Conservation (phyloP, 64 coral and sea anemone species). For the Pocillopora verrucosa region DNA sequence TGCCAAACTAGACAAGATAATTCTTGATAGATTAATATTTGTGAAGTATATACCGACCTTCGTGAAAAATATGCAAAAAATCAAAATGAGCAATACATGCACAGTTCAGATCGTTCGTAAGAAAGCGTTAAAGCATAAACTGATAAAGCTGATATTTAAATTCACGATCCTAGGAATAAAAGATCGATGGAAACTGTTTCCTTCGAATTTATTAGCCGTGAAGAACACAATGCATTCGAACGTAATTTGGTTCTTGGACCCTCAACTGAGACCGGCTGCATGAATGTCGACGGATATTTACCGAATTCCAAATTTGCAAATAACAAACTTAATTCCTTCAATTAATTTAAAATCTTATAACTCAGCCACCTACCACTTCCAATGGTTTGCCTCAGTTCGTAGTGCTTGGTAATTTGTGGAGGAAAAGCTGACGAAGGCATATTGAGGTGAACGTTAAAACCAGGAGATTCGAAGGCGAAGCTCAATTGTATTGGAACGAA, state of each 20-base stretch:
- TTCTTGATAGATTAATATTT: too few species aligned
- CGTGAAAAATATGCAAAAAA: too few species aligned
- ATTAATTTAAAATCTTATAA: background rate
- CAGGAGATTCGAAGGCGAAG: background rate
- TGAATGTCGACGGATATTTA: background rate
- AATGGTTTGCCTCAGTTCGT: constrained; percentile 86
- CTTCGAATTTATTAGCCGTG: too few species aligned
- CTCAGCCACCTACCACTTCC: constrained; percentile 83
- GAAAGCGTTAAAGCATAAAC: too few species aligned
- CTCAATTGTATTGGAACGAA: background rate
- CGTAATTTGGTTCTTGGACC: background rate
- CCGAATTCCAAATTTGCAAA: background rate
- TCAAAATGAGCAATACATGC: too few species aligned
- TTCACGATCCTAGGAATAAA: too few species aligned
- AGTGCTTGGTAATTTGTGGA: constrained; percentile 66
- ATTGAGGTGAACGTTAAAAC: background rate
- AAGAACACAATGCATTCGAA: background rate
- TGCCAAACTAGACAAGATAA: too few species aligned
- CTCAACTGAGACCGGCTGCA: background rate
- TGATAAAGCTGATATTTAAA: too few species aligned
- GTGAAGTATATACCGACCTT: too few species aligned
- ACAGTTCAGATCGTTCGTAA: too few species aligned
- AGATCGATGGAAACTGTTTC: too few species aligned
- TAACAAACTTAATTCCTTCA: background rate
- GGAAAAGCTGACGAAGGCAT: constrained; percentile 89